These are phyloP conservation scores for Maniola jurtina DNA, from an alignment of 1,140 invertebrate species.

Conservation along the genomic window DNA sequence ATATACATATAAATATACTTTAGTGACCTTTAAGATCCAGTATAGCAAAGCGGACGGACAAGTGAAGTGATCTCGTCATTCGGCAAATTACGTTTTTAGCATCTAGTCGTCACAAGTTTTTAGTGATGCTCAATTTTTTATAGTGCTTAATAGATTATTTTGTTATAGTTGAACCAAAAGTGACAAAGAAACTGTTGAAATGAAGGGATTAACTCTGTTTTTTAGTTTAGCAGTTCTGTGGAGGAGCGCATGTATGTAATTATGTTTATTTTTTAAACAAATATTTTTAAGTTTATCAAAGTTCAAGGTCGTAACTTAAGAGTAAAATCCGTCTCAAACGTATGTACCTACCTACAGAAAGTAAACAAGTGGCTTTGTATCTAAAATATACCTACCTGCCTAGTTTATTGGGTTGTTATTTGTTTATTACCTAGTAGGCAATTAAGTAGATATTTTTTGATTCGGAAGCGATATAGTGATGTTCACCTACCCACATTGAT, in stretches of 20 bases:
- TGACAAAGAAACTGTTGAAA: constrained; percentile 35
- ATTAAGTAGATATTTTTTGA: too few species aligned
- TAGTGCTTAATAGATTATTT: not conserved
- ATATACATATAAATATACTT: constrained; percentile 41
- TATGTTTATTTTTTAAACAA: not conserved
- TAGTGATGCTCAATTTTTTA: constrained; percentile 3
- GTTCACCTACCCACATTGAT: too few species aligned
- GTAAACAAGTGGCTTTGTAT: too few species aligned
- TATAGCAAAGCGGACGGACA: constrained; percentile 43
- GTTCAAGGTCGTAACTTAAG: too few species aligned
- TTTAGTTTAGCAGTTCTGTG: constrained; percentile 34
- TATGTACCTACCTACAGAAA: too few species aligned
- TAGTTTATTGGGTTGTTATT: not conserved
- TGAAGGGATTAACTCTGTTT: constrained; percentile 37
- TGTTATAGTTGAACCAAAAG: constrained; percentile 14
- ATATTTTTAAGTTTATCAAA: too few species aligned
- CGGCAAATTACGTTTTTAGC: constrained; percentile 21
- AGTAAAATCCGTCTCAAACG: too few species aligned
- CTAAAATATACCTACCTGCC: not conserved
- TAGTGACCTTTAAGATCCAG: constrained; percentile 60
- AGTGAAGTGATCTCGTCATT: constrained; percentile 33
- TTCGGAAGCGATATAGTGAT: too few species aligned
- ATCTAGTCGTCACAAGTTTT: not conserved
- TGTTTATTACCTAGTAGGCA: too few species aligned
- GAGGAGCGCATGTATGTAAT: constrained; percentile 32